Percentiles rank a stretch among this genome's conserved stretches.
Conservation (phyloP, 2,888 invertebrate species). For the Ceratothoa steindachneri region DNA sequence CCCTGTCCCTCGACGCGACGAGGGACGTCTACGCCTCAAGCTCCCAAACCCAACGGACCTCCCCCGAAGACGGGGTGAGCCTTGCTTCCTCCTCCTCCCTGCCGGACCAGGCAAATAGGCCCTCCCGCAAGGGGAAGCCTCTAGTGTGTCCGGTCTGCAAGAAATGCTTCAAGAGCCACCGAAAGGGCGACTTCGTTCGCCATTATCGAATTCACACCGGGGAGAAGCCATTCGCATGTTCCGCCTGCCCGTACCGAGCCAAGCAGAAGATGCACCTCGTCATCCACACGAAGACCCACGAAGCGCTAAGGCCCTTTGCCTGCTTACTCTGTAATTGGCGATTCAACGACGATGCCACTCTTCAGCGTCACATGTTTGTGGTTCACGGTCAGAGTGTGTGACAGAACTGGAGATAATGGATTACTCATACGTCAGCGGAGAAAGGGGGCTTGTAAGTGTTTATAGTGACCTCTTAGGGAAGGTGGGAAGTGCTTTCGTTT, state of each 20-base stretch:
- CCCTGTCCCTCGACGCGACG: too few species aligned
- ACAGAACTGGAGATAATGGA: too few species aligned
- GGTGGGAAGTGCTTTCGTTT: too few species aligned
- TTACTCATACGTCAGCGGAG: too few species aligned
- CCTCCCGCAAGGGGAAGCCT: neutral
- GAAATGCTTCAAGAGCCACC: conserved; percentile 17
- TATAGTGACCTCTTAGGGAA: too few species aligned
- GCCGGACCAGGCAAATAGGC: too few species aligned
- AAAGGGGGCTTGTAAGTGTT: too few species aligned
- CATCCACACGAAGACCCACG: conserved; percentile 32
- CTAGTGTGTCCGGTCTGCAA: conserved; percentile 20
- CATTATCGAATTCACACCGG: conserved; percentile 25
- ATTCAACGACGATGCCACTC: conserved; percentile 1
- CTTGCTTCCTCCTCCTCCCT: too few species aligned
- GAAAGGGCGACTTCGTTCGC: conserved; percentile 8
- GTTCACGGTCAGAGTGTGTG: neutral
- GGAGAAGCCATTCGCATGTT: conserved; percentile 35
- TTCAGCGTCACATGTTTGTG: conserved; percentile 8
- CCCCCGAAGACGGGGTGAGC: neutral
- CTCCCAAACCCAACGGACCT: neutral
- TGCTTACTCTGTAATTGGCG: neutral
- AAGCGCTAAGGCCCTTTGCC: conserved; percentile 26
- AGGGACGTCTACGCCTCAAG: too few species aligned
- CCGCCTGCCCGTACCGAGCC: conserved; percentile 23
- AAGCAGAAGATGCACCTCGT: conserved; percentile 25